Base-by-base conservation (phyloP, 2,797 vertebrate genomes). In the Sebastes hubbsi region DNA sequence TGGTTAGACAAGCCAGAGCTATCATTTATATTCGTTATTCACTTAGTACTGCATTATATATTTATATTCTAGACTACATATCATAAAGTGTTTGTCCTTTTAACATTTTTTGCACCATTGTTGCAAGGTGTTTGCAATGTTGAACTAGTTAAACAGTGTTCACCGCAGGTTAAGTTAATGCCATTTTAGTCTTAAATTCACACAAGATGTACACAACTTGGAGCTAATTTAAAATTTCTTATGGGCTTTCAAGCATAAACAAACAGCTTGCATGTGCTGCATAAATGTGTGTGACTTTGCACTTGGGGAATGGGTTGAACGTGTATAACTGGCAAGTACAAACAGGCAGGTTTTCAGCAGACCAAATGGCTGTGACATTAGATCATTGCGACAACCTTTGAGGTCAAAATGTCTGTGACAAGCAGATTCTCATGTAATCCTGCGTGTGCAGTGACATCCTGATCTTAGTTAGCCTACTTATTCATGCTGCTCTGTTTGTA, bases 401-500 rank as follows among this genome's bases (percentile, higher is more conserved):
- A 62, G 72, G 58, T 74, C 60, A 75, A 62, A 64, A 34, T 82
- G 20, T 70, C 29, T 61, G 16, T 77, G 70, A 69, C 72, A 29
- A 49, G 14, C 30, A 61, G 65, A 18, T 79, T 32, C 4, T 84
- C 72, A 16, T 64, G 18, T 55, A 82, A 78, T 72, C 56, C 8
- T 38, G 22, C 3, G 8, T 74, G 59, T 59, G 20, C 63, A 24
- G 38, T 54, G 62, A 74, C 70, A 83, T 38, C 52, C 36, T 61
- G 27, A 52, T 68, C 38, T 75, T 69, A 72, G 75, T 78, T 83
- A 72, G 54, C 71, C 65, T 81, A 76, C 64, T 85, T 85, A 49
- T 66, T 59, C 49, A 58, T 77, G 32, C 70, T 75, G 59, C 56
- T 46, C 52, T 74, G 38, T 71, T 90, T 87, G 58, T 67, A 72